Percentiles rank a stretch among this genome's conserved stretches.
phyloP scores from a whole-genome alignment of 2,113 vertebrate species.

The human (Homo sapiens) region GRCh38 chr3:11669001-11669500 shows the following conservation, averaged over 20 bases:
- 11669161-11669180: conserved; percentile 1
- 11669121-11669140: background rate
- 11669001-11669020: background rate
- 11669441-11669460: conserved; percentile 8
- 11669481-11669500: background rate
- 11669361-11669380: no score
- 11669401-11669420: background rate
- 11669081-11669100: background rate
- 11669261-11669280: no score
- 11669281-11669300: no score
- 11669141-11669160: conserved; percentile 6
- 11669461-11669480: background rate
- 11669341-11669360: no score
- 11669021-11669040: background rate
- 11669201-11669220: background rate
- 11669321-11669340: no score
- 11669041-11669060: background rate
- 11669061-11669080: background rate
- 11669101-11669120: background rate
- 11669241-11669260: background rate
- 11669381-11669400: background rate
- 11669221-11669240: conserved; percentile 5
- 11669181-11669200: background rate
- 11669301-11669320: no score
- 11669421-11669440: background rate